A percentile compares a stretch with the other conserved stretches of the same genome.
phyloP scores from a whole-genome alignment of 1,140 invertebrate species.

The Psilanteris sp. region DNA sequence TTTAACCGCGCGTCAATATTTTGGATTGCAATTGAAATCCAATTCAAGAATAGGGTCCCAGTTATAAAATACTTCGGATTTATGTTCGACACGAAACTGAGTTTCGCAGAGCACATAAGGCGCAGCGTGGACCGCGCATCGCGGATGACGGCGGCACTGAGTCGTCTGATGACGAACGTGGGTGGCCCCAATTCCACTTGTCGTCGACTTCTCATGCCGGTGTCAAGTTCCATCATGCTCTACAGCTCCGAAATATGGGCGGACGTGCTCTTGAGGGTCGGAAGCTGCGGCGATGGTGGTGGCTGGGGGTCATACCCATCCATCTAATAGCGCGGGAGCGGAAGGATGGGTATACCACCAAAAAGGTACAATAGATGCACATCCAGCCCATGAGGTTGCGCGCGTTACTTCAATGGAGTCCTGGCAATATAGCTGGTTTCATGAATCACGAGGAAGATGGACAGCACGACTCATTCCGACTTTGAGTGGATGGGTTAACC shows the following conservation, averaged over 20 bases:
- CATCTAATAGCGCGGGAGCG: background rate
- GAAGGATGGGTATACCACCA: no score
- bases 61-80: slow-evolving; percentile 45
- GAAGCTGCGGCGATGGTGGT: slow-evolving; percentile 3
- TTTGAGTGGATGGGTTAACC: no score
- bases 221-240: slow-evolving; percentile 48
- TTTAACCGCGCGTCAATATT: no score
- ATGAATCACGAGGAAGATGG: no score
- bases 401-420: no score
- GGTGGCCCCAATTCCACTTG: slow-evolving; percentile 36
- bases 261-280: slow-evolving; percentile 1
- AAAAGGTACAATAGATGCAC: no score
- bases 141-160: slow-evolving; percentile 20
- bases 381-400: no score
- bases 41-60: no score
- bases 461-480: no score
- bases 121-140: slow-evolving; percentile 28
- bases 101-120: slow-evolving; percentile 40
- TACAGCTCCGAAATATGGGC: slow-evolving; percentile 51
- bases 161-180: slow-evolving; percentile 46
- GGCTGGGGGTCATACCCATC: background rate
- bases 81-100: slow-evolving; percentile 35
- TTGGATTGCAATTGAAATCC: no score
- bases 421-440: no score
- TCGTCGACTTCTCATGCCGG: slow-evolving; percentile 44